phyloP scores from a whole-genome alignment of 2,888 invertebrate genomes.

The Bedellia somnulentella region DNA sequence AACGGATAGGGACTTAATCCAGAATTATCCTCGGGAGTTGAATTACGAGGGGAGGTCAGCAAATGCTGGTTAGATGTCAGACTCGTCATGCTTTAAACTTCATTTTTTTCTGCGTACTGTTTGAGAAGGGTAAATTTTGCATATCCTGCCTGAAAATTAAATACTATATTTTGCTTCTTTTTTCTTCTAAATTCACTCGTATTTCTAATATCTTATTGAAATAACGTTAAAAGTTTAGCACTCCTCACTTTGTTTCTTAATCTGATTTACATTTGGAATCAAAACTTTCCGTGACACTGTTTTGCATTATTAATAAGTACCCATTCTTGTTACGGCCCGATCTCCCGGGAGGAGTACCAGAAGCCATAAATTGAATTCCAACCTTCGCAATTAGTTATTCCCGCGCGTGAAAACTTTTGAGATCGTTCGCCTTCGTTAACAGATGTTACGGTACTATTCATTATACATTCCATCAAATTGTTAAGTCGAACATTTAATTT shows the following conservation, averaged over 20 bases:
- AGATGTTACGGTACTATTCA: slow-evolving; percentile 62
- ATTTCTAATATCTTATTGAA: no score
- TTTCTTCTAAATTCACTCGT: no score
- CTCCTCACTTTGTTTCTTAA: slow-evolving; percentile 54
- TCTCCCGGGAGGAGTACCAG: slow-evolving; percentile 55
- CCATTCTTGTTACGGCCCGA: slow-evolving; percentile 51
- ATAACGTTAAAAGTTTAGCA: no score
- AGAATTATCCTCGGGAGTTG: slow-evolving; percentile 38
- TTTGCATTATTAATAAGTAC: slow-evolving; percentile 63
- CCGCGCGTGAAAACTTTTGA: slow-evolving; percentile 62
- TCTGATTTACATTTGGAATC: slow-evolving; percentile 58
- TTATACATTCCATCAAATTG: slow-evolving; percentile 61
- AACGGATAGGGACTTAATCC: slow-evolving; percentile 45
- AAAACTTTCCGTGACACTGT: slow-evolving; percentile 61
- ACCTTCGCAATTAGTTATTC: slow-evolving; percentile 62
- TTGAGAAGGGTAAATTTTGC: no score
- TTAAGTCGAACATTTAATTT: slow-evolving; percentile 60
- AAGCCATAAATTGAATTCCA: slow-evolving; percentile 60
- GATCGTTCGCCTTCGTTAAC: slow-evolving; percentile 62
- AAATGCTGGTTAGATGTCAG: no score
- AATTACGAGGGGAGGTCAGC: slow-evolving; percentile 34
- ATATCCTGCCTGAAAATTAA: no score
- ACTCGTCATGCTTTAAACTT: no score
- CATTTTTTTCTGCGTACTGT: no score
- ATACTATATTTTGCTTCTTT: no score